Base-by-base conservation (phyloP, 30 jellyfish, hydroid and myxozoan species). In the Nemopilema nomurai region DNA sequence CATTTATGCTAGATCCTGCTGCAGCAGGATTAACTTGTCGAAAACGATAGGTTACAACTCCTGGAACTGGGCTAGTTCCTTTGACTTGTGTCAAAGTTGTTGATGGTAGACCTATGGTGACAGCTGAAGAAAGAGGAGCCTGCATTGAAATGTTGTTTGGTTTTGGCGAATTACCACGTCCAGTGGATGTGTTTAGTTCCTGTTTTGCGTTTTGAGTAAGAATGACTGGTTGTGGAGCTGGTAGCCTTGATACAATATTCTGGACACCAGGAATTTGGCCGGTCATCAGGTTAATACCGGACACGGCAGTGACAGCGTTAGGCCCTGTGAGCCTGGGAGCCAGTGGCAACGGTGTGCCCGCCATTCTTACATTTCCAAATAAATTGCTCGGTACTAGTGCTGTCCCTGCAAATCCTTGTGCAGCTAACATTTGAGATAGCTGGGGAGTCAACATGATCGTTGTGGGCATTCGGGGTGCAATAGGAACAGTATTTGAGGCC, bases 381-480 rank as follows among this genome's bases (percentile, higher is more conserved):
- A 94, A 26, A 71, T 79, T 88, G 62, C 96, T 81, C 27, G 93
- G 97, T 8, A 84, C 86, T 23, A 94, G 32, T 17, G 97, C 73
- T n/a, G 99, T 77, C 50, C 94, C 94, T 20, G 82, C 81, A 82
- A 82, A 88, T 29, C 99, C 82, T 66, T 89, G 97, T 18, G 96
- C 97, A 96, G 90, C 90, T 30, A 94, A 81, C 83, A 90, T 69
- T 51, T 89, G 99, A 18, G 97, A 95, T 76, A 89, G 97, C 76
- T 89, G 89, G 13, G 96, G 99, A 23, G 99, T 94, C 22, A 94
- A 67, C 97, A 94, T 90, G 32, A 89, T 89, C 22, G 92, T 91
- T 28, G 94, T 86, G 62, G 97, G 97, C 83, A 88, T 90, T 52
- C 99, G 62, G 22, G 99, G 99, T 18, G 99, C 99, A 49, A 94